Percentiles rank a stretch among this genome's conserved stretches.
phyloP scores from a whole-genome alignment of 2,797 vertebrate species.

The Acipenser oxyrinchus region DNA sequence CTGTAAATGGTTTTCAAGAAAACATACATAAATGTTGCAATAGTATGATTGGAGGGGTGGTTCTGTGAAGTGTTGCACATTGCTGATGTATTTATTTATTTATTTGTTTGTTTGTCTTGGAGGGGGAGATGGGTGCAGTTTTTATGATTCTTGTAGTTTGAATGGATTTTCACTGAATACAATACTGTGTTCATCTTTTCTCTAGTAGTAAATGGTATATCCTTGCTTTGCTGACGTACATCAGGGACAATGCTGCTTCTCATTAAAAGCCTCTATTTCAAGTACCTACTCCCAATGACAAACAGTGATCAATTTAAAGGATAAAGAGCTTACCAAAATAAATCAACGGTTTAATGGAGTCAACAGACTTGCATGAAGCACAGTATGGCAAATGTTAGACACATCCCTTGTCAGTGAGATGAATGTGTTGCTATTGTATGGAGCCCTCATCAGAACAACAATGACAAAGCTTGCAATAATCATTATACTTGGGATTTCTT shows the following conservation, averaged over 20 bases:
- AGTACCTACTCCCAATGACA: conserved; percentile 12
- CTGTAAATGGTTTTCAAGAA: too few species aligned
- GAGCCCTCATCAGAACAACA: conserved; percentile 59
- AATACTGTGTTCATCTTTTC: neutral
- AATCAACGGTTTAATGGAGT: conserved; percentile 14
- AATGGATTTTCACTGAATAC: neutral
- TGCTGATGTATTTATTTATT: too few species aligned
- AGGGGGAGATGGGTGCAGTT: too few species aligned
- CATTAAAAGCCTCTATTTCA: conserved; percentile 16
- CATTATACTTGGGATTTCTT: conserved; percentile 35
- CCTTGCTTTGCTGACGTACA: conserved; percentile 12
- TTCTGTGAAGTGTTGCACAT: too few species aligned
- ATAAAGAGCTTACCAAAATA: conserved; percentile 14
- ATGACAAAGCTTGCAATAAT: conserved; percentile 67
- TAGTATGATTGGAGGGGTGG: too few species aligned
- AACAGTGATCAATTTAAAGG: conserved; percentile 16
- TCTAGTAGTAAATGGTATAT: neutral
- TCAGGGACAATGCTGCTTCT: conserved; percentile 12
- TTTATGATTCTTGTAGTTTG: too few species aligned
- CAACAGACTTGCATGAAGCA: conserved; percentile 6
- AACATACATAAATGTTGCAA: too few species aligned
- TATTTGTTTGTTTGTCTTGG: too few species aligned
- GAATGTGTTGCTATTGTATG: conserved; percentile 64
- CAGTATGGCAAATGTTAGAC: conserved; percentile 22
- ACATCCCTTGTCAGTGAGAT: conserved; percentile 53